These are phyloP conservation scores for Caprella mutica DNA, from an alignment of 2,888 invertebrate species.

Conservation along the genomic window DNA sequence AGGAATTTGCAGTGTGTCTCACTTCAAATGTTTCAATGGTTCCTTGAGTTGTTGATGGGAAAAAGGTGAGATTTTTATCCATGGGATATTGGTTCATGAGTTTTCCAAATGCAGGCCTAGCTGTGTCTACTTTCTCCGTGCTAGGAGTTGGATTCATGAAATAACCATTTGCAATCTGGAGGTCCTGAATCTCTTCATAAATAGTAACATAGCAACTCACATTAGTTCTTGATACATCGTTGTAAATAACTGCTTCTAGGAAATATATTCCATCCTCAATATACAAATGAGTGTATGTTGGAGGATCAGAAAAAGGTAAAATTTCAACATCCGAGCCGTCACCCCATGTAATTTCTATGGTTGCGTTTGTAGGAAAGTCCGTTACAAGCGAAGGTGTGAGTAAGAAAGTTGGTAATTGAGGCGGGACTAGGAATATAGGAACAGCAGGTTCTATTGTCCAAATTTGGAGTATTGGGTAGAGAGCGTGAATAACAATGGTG, in stretches of 20 bases:
- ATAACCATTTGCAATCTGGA: conserved; percentile 19
- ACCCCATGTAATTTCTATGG: conserved; percentile 21
- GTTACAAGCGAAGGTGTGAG: conserved; percentile 10
- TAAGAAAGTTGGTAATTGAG: conserved; percentile 10
- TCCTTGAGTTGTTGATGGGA: conserved; percentile 18
- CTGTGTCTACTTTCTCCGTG: background rate
- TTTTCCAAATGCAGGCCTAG: conserved; percentile 19
- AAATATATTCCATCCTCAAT: conserved; percentile 29
- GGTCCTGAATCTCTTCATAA: conserved; percentile 20
- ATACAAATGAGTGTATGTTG: conserved; percentile 31
- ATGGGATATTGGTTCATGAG: conserved; percentile 22
- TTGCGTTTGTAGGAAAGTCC: conserved; percentile 32
- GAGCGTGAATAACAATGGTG: background rate
- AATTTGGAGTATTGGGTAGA: background rate
- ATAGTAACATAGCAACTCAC: conserved; percentile 22
- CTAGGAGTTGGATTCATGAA: background rate
- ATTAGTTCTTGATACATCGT: conserved; percentile 27
- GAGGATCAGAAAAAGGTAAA: conserved; percentile 18
- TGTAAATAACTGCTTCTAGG: conserved; percentile 31
- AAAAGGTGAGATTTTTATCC: conserved; percentile 26
- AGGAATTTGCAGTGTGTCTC: conserved; percentile 5
- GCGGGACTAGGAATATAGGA: background rate
- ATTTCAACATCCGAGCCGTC: conserved; percentile 16
- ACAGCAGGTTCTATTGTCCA: background rate
- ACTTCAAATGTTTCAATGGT: conserved; percentile 7